A percentile compares a stretch with the other conserved stretches of the same genome.
phyloP scores from a whole-genome alignment of 1,140 invertebrate species.

The Bombus pascuorum region DNA sequence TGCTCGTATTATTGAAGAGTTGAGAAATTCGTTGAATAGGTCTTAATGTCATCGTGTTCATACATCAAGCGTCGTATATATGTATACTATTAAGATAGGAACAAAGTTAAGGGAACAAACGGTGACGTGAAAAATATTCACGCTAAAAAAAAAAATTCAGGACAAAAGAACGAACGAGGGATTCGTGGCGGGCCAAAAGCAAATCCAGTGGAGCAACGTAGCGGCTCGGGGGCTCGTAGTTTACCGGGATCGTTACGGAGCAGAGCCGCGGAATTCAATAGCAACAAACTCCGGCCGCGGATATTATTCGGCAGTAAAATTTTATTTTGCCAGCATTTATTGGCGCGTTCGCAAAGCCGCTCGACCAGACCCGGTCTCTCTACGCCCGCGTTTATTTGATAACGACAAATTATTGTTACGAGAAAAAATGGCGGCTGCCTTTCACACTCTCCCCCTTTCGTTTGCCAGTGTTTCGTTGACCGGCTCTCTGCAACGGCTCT shows the following conservation, averaged over 20 bases:
- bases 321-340: conserved; percentile 82
- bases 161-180: neutral
- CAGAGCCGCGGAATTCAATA: conserved; percentile 79
- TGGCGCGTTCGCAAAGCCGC: conserved; percentile 64
- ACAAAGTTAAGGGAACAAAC: neutral
- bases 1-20: too few relatives aligned
- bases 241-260: conserved; percentile 63
- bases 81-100: neutral
- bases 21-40: too few relatives aligned
- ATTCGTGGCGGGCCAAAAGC: conserved; percentile 17
- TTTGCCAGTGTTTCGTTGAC: neutral
- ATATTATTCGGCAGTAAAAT: conserved; percentile 82
- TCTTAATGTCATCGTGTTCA: too few relatives aligned
- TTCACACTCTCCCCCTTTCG: neutral
- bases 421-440: conserved; percentile 75
- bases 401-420: conserved; percentile 83
- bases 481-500: conserved; percentile 7
- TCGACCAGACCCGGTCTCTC: conserved; percentile 21
- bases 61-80: neutral
- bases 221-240: conserved; percentile 25
- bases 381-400: conserved; percentile 77
- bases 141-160: neutral
- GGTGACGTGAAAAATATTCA: too few relatives aligned
- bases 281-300: conserved; percentile 76
- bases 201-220: conserved; percentile 39